These are phyloP conservation scores for Mystacornis crossleyi DNA, from an alignment of 2,113 vertebrate genomes.

Conservation along the genomic window DNA sequence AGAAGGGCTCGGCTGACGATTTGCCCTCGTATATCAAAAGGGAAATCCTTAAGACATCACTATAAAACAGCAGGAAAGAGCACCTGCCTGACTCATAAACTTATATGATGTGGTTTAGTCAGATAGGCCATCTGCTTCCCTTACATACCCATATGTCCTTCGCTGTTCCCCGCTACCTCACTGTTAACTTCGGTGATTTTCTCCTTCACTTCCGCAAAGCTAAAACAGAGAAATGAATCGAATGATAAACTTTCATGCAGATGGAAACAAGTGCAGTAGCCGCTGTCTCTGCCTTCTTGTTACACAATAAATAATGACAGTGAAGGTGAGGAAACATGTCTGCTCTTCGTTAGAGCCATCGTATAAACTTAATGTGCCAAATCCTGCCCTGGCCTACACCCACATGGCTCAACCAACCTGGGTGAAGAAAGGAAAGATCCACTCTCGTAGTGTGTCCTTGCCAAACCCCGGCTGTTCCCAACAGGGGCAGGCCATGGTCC, in stretches of 20 bases:
- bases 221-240: not conserved
- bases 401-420: not conserved
- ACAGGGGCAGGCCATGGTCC: not conserved
- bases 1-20: conserved; percentile 54
- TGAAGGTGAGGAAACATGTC: not conserved
- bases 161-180: not conserved
- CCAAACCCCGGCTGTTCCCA: not conserved
- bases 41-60: conserved; percentile 77
- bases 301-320: not conserved
- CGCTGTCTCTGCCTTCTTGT: not conserved
- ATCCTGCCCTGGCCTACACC: not conserved
- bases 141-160: conserved; percentile 69
- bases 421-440: not conserved
- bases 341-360: not conserved
- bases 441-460: fast-evolving
- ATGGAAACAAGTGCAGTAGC: not conserved
- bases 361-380: not conserved
- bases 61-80: conserved; percentile 75
- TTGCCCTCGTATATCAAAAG: conserved; percentile 75
- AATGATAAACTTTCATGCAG: conserved; percentile 26
- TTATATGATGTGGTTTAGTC: conserved; percentile 53
- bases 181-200: not conserved
- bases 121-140: conserved; percentile 70
- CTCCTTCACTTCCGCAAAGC: conserved; percentile 5
- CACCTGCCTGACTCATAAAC: conserved; percentile 75